Percentiles rank a stretch among this genome's conserved stretches.
Evolutionary conservation across 2,888 invertebrate species (phyloP).

Genomic region (Acanthococcus lagerstroemiae): DNA sequence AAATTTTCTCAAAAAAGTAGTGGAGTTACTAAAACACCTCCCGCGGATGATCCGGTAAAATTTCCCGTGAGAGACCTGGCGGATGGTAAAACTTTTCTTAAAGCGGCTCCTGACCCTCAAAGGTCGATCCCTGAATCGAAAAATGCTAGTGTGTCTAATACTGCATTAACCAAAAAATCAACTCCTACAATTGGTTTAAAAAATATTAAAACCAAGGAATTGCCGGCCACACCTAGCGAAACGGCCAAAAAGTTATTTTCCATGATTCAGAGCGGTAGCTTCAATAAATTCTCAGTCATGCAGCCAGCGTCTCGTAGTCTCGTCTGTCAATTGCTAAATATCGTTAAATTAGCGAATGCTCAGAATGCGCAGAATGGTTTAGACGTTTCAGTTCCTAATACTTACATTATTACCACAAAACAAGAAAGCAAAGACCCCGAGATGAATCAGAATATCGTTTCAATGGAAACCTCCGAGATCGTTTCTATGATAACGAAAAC

Average conservation of each 20-base stretch:
- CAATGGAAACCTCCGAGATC: background rate
- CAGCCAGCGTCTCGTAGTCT: conserved; percentile 1
- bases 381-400: background rate
- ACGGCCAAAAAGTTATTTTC: background rate
- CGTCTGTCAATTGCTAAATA: conserved; percentile 5
- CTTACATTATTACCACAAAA: conserved; percentile 13
- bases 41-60: too few species aligned
- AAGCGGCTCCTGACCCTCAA: too few species aligned
- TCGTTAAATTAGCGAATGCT: conserved; percentile 12
- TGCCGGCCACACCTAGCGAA: too few species aligned
- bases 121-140: too few species aligned
- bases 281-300: background rate
- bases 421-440: background rate
- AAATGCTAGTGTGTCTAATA: too few species aligned
- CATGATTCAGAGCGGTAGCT: background rate
- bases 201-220: too few species aligned
- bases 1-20: too few species aligned
- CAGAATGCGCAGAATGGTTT: background rate
- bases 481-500: background rate
- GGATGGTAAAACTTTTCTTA: too few species aligned
- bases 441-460: background rate
- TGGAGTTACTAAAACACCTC: too few species aligned
- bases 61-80: too few species aligned
- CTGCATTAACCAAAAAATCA: too few species aligned
- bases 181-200: too few species aligned